A percentile compares a stretch with the other conserved stretches of the same genome.
Conservation (phyloP, 2,888 invertebrate species). For the Polyommatus icarus region DNA sequence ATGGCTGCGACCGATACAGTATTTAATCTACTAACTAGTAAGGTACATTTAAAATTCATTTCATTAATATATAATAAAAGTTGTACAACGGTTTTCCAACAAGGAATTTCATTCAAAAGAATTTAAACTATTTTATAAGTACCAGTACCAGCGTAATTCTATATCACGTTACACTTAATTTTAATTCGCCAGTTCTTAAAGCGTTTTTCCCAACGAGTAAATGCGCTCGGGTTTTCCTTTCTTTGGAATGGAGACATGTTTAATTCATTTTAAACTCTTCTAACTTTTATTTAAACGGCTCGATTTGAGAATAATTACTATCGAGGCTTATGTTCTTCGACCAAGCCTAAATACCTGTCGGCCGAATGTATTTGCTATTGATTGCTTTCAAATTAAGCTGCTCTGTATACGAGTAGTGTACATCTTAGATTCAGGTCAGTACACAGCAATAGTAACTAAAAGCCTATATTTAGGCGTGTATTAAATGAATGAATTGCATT, state of each 20-base stretch:
- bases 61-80: not conserved
- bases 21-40: too few relatives aligned
- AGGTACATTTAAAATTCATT: too few relatives aligned
- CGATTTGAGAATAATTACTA: slow-evolving; percentile 21
- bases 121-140: not conserved
- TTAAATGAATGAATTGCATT: not conserved
- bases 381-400: not conserved
- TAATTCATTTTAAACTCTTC: slow-evolving; percentile 23
- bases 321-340: not conserved
- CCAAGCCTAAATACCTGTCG: not conserved
- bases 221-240: not conserved
- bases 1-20: too few relatives aligned
- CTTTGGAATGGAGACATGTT: not conserved
- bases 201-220: slow-evolving; percentile 24
- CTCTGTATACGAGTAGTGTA: not conserved
- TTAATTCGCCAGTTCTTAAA: slow-evolving; percentile 27
- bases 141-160: slow-evolving; percentile 7
- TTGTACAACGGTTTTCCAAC: not conserved
- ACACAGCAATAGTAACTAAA: not conserved
- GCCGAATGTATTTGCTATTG: not conserved
- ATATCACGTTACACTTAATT: slow-evolving; percentile 1
- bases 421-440: not conserved
- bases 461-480: not conserved
- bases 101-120: not conserved
- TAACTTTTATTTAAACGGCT: slow-evolving; percentile 23